Conservation (phyloP, 2,113 vertebrate species). For the Acinonyx jubatus region DNA sequence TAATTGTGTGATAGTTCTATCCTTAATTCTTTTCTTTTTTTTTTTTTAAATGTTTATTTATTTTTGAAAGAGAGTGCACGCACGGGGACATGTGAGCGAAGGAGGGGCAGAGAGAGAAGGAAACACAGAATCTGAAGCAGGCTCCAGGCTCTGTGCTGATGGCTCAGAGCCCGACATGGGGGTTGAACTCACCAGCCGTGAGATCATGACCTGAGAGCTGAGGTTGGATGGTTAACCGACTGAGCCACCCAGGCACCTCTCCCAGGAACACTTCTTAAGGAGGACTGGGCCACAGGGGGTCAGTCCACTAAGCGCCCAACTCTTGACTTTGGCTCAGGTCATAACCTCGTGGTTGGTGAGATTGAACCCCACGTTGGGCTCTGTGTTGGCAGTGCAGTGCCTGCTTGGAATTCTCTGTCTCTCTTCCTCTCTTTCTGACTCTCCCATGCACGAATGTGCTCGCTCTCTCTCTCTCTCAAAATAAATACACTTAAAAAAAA, state of each 20-base stretch:
- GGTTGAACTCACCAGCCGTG: background rate
- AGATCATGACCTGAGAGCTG: background rate
- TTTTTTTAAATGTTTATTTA: background rate
- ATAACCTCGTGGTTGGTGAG: no score
- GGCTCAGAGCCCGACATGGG: no score
- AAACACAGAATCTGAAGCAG: background rate
- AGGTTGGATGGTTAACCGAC: background rate
- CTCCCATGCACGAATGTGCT: no score
- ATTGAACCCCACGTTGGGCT: no score
- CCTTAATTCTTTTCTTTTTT: background rate
- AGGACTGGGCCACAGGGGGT: background rate
- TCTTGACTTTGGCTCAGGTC: no score
- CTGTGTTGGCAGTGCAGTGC: no score
- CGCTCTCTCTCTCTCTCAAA: no score
- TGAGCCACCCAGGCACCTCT: background rate
- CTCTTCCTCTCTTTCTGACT: no score
- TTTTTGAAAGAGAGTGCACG: background rate
- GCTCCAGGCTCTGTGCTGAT: background rate
- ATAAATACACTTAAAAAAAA: no score
- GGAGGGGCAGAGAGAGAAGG: background rate
- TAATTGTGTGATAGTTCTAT: background rate
- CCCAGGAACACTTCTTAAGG: background rate
- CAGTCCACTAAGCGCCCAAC: no score
- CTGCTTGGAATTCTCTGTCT: no score
- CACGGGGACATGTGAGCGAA: background rate